phyloP scores from a whole-genome alignment of 30 jellyfish, hydroid and myxozoan genomes.

The Hydractinia symbiolongicarpus region DNA sequence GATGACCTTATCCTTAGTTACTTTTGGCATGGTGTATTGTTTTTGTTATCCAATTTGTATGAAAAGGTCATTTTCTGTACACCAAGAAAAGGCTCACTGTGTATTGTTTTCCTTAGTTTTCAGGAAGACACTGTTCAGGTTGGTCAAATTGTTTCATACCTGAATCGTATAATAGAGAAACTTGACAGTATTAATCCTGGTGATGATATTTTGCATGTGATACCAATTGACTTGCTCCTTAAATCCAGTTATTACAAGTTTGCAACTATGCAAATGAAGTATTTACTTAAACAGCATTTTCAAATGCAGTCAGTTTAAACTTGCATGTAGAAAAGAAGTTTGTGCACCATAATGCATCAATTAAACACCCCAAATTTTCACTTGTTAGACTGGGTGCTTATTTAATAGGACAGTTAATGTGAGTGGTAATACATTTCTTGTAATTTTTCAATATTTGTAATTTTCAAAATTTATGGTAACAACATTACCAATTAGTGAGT shows the following conservation, averaged over 20 bases:
- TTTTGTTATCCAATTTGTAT: constrained; percentile 1
- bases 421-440: too few relatives aligned
- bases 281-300: background rate
- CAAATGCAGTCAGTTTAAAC: too few relatives aligned
- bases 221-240: constrained; percentile 3
- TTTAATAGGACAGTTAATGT: too few relatives aligned
- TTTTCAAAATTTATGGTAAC: too few relatives aligned
- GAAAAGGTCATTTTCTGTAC: background rate
- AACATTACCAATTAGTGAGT: too few relatives aligned
- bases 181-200: background rate
- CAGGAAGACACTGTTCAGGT: background rate
- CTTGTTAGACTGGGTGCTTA: too few relatives aligned
- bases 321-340: too few relatives aligned
- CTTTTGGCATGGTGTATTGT: constrained; percentile 28
- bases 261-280: background rate
- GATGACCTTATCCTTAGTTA: background rate
- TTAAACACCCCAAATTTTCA: too few relatives aligned
- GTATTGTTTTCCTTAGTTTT: too few relatives aligned
- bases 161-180: background rate
- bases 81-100: background rate
- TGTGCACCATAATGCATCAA: too few relatives aligned
- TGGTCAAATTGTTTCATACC: background rate
- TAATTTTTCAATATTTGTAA: too few relatives aligned
- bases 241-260: constrained; percentile 5
- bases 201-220: constrained; percentile 10